Evolutionary conservation across 2,888 invertebrate species (phyloP).

Genomic region (Lasioglossum morio): DNA sequence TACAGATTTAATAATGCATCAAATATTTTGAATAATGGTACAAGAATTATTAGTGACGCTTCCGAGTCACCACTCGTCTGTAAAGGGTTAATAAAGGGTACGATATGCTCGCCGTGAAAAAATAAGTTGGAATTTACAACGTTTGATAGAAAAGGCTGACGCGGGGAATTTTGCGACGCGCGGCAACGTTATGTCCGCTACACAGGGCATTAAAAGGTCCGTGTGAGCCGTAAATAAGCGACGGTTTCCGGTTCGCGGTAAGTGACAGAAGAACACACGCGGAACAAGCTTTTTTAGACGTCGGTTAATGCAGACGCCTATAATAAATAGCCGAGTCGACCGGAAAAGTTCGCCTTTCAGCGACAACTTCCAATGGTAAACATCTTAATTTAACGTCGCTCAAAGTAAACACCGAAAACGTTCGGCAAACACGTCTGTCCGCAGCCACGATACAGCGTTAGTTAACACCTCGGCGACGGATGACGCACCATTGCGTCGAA

Average conservation of each 20-base stretch:
- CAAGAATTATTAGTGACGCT: no score
- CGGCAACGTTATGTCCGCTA: conserved; percentile 19
- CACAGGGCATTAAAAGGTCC: conserved; percentile 54
- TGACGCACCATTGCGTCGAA: conserved; percentile 3
- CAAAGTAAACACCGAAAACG: neutral
- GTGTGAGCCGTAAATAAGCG: conserved; percentile 58
- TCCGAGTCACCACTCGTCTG: no score
- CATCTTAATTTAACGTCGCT: conserved; percentile 8
- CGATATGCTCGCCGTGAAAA: neutral
- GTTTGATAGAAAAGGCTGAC: conserved; percentile 5
- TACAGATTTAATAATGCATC: no score
- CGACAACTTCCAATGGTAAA: conserved; percentile 11
- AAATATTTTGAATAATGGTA: no score
- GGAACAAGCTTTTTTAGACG: conserved; percentile 33
- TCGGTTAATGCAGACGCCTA: conserved; percentile 23
- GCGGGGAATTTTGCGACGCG: conserved; percentile 14
- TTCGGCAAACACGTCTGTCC: neutral
- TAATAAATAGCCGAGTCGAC: conserved; percentile 19
- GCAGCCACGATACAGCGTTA: neutral
- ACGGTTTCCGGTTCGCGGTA: conserved; percentile 55
- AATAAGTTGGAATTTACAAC: neutral
- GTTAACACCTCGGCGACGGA: neutral
- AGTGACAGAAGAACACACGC: conserved; percentile 45
- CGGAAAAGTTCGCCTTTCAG: conserved; percentile 13
- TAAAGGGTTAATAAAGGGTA: no score